These are phyloP conservation scores for Dermolepida albohirtum DNA, from an alignment of 2,888 invertebrate genomes.

Conservation along the genomic window DNA sequence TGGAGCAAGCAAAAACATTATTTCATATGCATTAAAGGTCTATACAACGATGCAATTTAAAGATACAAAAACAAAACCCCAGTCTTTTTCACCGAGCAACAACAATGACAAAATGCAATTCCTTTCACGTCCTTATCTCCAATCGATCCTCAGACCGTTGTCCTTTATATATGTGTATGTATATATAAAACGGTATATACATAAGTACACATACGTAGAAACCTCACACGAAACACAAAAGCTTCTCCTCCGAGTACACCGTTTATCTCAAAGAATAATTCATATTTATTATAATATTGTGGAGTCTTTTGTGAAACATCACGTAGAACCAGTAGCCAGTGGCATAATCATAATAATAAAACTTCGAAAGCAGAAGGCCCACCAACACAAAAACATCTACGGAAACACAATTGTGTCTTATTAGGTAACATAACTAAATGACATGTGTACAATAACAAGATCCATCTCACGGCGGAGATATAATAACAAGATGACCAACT, in stretches of 20 bases:
- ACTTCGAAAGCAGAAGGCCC: constrained; percentile 29
- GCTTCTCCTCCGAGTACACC: constrained; percentile 36
- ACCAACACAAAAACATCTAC: constrained; percentile 46
- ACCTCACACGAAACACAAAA: constrained; percentile 21
- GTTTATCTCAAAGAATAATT: constrained; percentile 47
- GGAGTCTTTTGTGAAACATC: constrained; percentile 44
- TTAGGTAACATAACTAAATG: constrained; percentile 60
- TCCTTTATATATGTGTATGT: constrained; percentile 38
- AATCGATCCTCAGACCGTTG: constrained; percentile 40
- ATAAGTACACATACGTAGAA: constrained; percentile 7
- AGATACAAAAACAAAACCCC: constrained; percentile 31
- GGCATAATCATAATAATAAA: constrained; percentile 45
- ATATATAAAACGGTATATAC: constrained; percentile 17
- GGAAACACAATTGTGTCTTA: constrained; percentile 57
- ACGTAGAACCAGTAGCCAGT: constrained; percentile 50
- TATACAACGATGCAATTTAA: constrained; percentile 29
- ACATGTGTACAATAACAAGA: constrained; percentile 56
- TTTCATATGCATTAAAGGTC: constrained; percentile 16
- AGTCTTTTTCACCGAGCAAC: constrained; percentile 17
- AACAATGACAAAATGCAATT: constrained; percentile 43
- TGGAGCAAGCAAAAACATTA: neutral
- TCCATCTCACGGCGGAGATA: constrained; percentile 52
- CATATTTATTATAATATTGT: constrained; percentile 47
- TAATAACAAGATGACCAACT: constrained; percentile 50
- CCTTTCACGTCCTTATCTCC: constrained; percentile 43